Evolutionary conservation across 1,140 invertebrate species (phyloP).

Genomic region (Bombus fervidus): DNA sequence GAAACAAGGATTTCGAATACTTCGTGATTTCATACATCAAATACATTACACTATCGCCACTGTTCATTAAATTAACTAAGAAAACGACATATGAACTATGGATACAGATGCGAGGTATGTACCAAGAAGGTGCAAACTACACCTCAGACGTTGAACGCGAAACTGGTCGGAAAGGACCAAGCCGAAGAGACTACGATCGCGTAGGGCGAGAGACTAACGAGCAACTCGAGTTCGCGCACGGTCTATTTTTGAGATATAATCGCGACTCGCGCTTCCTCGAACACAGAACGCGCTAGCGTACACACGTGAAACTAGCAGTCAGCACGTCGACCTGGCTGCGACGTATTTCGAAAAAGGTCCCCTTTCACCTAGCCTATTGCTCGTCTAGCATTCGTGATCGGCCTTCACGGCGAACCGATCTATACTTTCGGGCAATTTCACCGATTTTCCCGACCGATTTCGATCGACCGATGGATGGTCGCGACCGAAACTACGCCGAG

Average conservation of each 20-base stretch:
- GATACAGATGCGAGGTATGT: neutral
- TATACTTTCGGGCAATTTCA: neutral
- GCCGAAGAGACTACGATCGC: slow-evolving; percentile 13
- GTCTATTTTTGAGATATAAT: slow-evolving; percentile 67
- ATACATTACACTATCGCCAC: neutral
- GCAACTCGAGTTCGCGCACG: slow-evolving; percentile 33
- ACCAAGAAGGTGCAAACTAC: neutral
- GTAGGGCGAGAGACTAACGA: slow-evolving; percentile 56
- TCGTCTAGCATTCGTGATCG: neutral
- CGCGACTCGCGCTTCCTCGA: slow-evolving; percentile 57
- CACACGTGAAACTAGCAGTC: neutral
- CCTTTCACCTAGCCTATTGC: slow-evolving; percentile 50
- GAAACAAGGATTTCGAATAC: too few species aligned
- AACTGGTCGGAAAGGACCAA: slow-evolving; percentile 60
- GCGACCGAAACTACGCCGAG: neutral
- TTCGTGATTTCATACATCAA: neutral
- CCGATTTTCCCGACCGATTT: neutral
- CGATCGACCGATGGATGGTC: neutral
- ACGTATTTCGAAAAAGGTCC: slow-evolving; percentile 50
- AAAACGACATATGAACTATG: too few species aligned
- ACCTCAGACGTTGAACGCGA: slow-evolving; percentile 47
- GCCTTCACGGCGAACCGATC: neutral
- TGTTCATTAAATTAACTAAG: neutral
- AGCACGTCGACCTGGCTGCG: neutral
- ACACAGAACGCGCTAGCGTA: slow-evolving; percentile 21